Conservation (phyloP, 1,140 invertebrate genomes). For the Chironomus tepperi region DNA sequence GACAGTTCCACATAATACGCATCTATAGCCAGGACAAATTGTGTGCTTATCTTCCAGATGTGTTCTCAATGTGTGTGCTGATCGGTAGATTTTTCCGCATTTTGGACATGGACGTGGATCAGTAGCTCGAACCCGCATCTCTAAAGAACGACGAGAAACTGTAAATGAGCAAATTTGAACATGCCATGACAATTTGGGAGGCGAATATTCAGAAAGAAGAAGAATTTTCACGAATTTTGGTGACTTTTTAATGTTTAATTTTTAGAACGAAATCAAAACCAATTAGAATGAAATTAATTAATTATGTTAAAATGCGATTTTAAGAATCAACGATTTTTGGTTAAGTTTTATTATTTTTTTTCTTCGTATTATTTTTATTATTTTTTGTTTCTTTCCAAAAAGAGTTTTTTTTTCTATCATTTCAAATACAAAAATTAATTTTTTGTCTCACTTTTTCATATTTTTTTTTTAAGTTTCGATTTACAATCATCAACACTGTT, state of each 20-base stretch:
- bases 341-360: no score
- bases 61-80: slow-evolving; percentile 79
- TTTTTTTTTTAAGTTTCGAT: background rate
- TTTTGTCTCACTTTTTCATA: background rate
- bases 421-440: slow-evolving; percentile 20
- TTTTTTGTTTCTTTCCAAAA: background rate
- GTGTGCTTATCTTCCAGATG: slow-evolving; percentile 89
- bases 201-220: background rate
- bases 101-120: slow-evolving; percentile 86
- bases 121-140: slow-evolving; percentile 78
- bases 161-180: slow-evolving; percentile 34
- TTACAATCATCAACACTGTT: no score
- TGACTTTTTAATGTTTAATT: background rate
- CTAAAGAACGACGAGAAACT: slow-evolving; percentile 64
- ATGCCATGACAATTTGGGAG: background rate
- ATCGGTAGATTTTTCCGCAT: slow-evolving; percentile 86
- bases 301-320: no score
- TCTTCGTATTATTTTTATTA: background rate
- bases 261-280: background rate
- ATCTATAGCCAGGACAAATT: slow-evolving; percentile 81
- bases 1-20: slow-evolving; percentile 83
- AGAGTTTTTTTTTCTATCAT: background rate
- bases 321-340: no score
- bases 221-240: background rate
- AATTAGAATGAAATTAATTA: background rate